Evolutionary conservation across 1,140 invertebrate species (phyloP).

Genomic region (Drosophila sp.): DNA sequence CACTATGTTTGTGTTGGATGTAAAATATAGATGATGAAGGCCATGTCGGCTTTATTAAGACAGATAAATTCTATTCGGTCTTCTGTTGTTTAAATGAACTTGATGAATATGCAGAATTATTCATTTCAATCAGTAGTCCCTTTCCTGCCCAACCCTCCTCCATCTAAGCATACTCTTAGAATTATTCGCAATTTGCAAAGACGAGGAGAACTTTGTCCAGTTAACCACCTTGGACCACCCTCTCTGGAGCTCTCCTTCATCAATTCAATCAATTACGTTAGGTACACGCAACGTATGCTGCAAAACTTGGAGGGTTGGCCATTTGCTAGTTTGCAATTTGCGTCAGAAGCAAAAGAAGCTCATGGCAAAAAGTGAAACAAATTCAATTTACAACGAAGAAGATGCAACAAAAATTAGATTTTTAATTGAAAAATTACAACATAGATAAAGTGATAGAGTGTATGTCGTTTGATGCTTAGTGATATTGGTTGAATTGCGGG

Average conservation of each 20-base stretch:
- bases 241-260: conserved; percentile 5
- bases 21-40: background rate
- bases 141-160: too few relatives aligned
- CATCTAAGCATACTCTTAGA: conserved; percentile 11
- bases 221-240: conserved; percentile 19
- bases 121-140: background rate
- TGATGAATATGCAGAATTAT: conserved; percentile 19
- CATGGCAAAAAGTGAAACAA: conserved; percentile 58
- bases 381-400: conserved; percentile 65
- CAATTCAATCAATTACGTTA: conserved; percentile 68
- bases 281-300: conserved; percentile 50
- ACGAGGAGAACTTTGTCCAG: conserved; percentile 17
- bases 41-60: background rate
- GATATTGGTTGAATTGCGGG: conserved; percentile 5
- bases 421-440: conserved; percentile 72
- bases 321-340: conserved; percentile 53
- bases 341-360: conserved; percentile 23
- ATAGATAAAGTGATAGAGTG: conserved; percentile 23
- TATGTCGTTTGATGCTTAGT: too few relatives aligned
- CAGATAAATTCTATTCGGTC: background rate
- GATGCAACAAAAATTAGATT: conserved; percentile 61
- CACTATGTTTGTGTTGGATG: background rate
- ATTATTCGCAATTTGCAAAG: conserved; percentile 26
- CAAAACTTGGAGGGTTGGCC: conserved; percentile 13
- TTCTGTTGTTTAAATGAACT: background rate